Percentiles rank a stretch among this genome's conserved stretches.
These are phyloP conservation scores for Pachyuromys duprasi DNA, from an alignment of 2,797 vertebrate genomes.

Conservation along the genomic window DNA sequence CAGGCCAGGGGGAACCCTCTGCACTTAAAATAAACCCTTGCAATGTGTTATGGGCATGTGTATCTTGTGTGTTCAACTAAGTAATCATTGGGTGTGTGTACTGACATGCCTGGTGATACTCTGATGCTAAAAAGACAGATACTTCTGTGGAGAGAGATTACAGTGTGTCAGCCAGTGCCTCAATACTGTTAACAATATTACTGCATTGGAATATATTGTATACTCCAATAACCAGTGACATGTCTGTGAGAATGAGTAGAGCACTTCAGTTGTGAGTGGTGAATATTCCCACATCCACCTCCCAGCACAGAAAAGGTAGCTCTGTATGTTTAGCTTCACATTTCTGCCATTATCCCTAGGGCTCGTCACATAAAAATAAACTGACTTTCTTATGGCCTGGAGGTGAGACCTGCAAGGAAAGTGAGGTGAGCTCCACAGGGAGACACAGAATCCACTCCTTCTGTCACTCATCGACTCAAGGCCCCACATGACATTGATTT, in stretches of 20 bases:
- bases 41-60: not conserved
- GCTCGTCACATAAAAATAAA: not conserved
- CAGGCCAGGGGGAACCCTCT: not conserved
- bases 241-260: not conserved
- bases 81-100: not conserved
- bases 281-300: accelerated
- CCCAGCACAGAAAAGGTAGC: not conserved
- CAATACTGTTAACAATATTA: not conserved
- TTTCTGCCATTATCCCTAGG: not conserved
- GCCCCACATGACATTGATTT: too few species aligned
- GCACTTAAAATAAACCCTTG: not conserved
- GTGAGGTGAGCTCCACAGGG: too few species aligned
- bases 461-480: too few species aligned
- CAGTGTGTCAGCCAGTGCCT: not conserved
- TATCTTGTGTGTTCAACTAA: not conserved
- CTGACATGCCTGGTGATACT: not conserved
- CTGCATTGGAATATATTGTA: too few species aligned
- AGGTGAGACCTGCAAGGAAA: not conserved
- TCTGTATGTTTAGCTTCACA: not conserved
- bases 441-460: not conserved
- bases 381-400: not conserved
- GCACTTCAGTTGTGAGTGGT: accelerated
- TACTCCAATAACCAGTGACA: not conserved
- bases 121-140: not conserved
- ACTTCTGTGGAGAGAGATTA: not conserved